phyloP scores from a whole-genome alignment of 1,140 invertebrate species.

The Lordiphosa stackelbergi region DNA sequence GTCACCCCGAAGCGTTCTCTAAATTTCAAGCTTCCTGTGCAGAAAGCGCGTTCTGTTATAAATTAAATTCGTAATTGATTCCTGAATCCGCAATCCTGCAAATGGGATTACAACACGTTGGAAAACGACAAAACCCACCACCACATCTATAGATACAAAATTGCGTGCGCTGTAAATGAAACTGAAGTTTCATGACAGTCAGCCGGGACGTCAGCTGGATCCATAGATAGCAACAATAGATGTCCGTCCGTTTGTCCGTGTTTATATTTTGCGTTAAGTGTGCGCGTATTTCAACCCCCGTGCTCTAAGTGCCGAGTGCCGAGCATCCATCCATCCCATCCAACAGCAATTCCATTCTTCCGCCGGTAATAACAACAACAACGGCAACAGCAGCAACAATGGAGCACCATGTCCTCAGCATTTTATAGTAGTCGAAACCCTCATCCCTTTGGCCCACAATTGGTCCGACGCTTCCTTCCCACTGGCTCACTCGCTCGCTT shows the following conservation, averaged over 20 bases:
- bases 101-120: constrained; percentile 75
- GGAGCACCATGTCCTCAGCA: constrained; percentile 33
- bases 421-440: constrained; percentile 41
- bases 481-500: constrained; percentile 17
- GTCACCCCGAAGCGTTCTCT: constrained; percentile 20
- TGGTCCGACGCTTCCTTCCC: constrained; percentile 17
- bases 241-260: constrained; percentile 12
- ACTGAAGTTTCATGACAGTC: constrained; percentile 42
- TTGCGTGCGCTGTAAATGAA: constrained; percentile 65
- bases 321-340: constrained; percentile 30
- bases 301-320: constrained; percentile 30
- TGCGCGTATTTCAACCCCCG: constrained; percentile 33
- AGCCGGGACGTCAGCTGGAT: constrained; percentile 54
- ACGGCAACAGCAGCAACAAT: constrained; percentile 34
- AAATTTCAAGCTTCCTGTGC: constrained; percentile 45
- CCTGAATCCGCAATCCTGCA: constrained; percentile 74
- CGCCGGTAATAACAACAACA: constrained; percentile 59
- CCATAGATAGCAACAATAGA: constrained; percentile 50
- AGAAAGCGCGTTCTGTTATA: constrained; percentile 50
- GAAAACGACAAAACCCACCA: constrained; percentile 44
- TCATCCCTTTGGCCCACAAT: constrained; percentile 7
- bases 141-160: constrained; percentile 49
- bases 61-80: constrained; percentile 75
- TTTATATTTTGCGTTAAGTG: constrained; percentile 47
- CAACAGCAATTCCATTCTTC: constrained; percentile 55